These are phyloP conservation scores for Lordiphosa stackelbergi DNA, from an alignment of 1,140 invertebrate species.

Conservation along the genomic window DNA sequence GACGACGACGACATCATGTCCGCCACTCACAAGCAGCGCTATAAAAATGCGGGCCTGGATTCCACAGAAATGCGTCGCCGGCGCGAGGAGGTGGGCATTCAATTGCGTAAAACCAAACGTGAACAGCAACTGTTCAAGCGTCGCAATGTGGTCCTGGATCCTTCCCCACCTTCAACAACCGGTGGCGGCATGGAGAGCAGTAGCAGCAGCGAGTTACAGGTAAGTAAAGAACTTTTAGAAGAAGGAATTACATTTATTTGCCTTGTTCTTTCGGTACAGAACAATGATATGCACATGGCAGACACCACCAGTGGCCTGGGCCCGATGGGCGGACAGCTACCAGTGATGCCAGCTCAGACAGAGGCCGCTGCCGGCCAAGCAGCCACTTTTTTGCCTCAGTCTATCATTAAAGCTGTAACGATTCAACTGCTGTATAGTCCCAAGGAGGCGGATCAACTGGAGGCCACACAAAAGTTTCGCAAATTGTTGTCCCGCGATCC, in stretches of 20 bases:
- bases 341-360: background rate
- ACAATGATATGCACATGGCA: slow-evolving; percentile 59
- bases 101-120: slow-evolving; percentile 95
- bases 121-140: slow-evolving; percentile 95
- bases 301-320: slow-evolving; percentile 43
- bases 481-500: slow-evolving; percentile 96
- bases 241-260: background rate
- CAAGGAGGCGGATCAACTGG: slow-evolving; percentile 88
- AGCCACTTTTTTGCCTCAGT: slow-evolving; percentile 21
- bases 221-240: slow-evolving; percentile 1
- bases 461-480: slow-evolving; percentile 95
- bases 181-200: slow-evolving; percentile 38
- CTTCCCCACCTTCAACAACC: slow-evolving; percentile 14
- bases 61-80: slow-evolving; percentile 93
- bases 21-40: slow-evolving; percentile 92
- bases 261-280: slow-evolving; percentile 15
- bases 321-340: background rate
- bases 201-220: slow-evolving; percentile 46
- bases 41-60: slow-evolving; percentile 96
- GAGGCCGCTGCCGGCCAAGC: slow-evolving; percentile 15
- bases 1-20: slow-evolving; percentile 79
- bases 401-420: slow-evolving; percentile 87
- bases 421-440: slow-evolving; percentile 89
- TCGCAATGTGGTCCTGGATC: slow-evolving; percentile 86
- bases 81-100: slow-evolving; percentile 97